A percentile compares a stretch with the other conserved stretches of the same genome.
These are phyloP conservation scores for Meliscaeva auricollis DNA, from an alignment of 2,888 invertebrate species.

Conservation along the genomic window DNA sequence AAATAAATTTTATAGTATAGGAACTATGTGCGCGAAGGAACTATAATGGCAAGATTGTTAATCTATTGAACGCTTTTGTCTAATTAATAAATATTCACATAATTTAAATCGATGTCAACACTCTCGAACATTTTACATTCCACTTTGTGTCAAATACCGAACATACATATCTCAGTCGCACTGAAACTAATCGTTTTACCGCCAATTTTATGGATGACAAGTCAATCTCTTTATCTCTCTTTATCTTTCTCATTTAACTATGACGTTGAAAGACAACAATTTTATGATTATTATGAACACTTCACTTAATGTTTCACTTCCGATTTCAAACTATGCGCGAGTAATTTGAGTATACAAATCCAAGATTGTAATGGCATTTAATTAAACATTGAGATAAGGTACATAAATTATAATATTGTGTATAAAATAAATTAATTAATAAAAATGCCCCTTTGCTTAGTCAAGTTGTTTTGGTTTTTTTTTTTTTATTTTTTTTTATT, in stretches of 20 bases:
- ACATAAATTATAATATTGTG: slow-evolving; percentile 9
- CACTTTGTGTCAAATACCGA: slow-evolving; percentile 1
- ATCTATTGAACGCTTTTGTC: neutral
- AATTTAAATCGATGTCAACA: slow-evolving; percentile 21
- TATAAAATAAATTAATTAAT: neutral
- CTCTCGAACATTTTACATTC: neutral
- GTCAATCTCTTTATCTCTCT: neutral
- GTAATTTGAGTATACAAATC: neutral
- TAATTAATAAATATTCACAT: neutral
- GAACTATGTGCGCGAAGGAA: slow-evolving; percentile 41
- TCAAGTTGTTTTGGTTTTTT: neutral
- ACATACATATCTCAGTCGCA: neutral
- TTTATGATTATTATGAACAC: slow-evolving; percentile 51
- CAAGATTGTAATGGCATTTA: neutral
- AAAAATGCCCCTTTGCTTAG: slow-evolving; percentile 42
- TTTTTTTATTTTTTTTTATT: neutral
- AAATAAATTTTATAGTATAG: slow-evolving; percentile 33
- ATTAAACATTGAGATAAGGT: neutral
- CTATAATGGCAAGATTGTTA: slow-evolving; percentile 15
- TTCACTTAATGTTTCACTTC: slow-evolving; percentile 51
- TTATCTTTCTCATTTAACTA: neutral
- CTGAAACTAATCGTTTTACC: slow-evolving; percentile 10
- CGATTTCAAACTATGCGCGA: slow-evolving; percentile 3
- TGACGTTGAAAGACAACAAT: slow-evolving; percentile 19
- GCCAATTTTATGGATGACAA: slow-evolving; percentile 26